phyloP scores from a whole-genome alignment of 2,888 invertebrate species.

The Lomographa bimaculata region DNA sequence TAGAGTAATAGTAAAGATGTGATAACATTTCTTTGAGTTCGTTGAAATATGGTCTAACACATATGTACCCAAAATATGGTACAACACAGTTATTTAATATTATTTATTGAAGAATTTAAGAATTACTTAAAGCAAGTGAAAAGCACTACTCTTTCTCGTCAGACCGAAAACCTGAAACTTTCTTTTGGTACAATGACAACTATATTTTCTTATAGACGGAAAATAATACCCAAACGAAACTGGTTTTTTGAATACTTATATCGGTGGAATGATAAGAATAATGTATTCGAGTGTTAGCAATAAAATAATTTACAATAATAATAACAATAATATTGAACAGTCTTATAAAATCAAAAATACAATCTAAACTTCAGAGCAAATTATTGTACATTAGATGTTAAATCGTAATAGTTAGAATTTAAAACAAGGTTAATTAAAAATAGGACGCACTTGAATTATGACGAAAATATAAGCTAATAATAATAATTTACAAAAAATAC shows the following conservation, averaged over 20 bases:
- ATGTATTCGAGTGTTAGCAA: slow-evolving; percentile 67
- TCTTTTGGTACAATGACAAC: no score
- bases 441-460: slow-evolving; percentile 57
- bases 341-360: slow-evolving; percentile 70
- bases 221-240: slow-evolving; percentile 70
- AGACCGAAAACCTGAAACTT: no score
- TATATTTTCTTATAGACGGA: no score
- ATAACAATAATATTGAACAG: slow-evolving; percentile 66
- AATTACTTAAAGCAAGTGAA: no score
- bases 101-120: no score
- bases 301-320: slow-evolving; percentile 56
- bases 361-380: slow-evolving; percentile 60
- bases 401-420: slow-evolving; percentile 43
- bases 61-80: no score
- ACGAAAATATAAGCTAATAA: slow-evolving; percentile 42
- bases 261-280: slow-evolving; percentile 76
- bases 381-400: slow-evolving; percentile 57
- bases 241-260: slow-evolving; percentile 65
- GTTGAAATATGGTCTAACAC: no score
- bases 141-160: no score
- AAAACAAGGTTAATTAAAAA: slow-evolving; percentile 52
- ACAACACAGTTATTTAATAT: no score
- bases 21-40: no score
- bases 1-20: no score
- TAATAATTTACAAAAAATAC: slow-evolving; percentile 33